Percentiles rank a stretch among this genome's conserved stretches.
phyloP scores from a whole-genome alignment of 2,797 vertebrate species.

The Micropoecilia bifurca region DNA sequence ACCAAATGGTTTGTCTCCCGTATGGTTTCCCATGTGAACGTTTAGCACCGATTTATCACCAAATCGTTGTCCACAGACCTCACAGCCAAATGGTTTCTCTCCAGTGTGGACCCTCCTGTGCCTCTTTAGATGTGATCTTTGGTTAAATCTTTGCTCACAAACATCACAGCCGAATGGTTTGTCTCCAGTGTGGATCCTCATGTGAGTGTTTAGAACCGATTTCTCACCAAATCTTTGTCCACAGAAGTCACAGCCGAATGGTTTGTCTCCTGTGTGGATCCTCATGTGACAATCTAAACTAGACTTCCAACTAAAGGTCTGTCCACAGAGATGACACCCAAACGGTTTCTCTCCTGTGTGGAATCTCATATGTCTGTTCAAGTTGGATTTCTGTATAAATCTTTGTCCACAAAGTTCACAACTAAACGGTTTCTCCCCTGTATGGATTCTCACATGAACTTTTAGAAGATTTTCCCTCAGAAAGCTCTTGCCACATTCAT shows the following conservation, averaged over 20 bases:
- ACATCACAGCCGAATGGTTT: background rate
- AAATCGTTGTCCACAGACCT: background rate
- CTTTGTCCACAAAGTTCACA: background rate
- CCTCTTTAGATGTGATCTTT: background rate
- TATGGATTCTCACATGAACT: background rate
- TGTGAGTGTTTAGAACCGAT: background rate
- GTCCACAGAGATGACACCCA: background rate
- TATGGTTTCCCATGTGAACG: background rate
- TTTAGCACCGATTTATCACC: background rate
- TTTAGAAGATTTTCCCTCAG: background rate
- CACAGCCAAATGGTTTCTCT: background rate
- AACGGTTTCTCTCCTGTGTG: background rate
- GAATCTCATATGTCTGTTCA: conserved; percentile 1
- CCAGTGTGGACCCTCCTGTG: background rate
- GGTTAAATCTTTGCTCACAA: conserved; percentile 1
- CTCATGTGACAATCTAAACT: conserved; percentile 17
- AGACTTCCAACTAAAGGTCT: background rate
- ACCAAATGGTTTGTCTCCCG: background rate
- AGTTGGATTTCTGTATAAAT: background rate
- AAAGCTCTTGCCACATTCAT: background rate
- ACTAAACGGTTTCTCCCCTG: conserved; percentile 1
- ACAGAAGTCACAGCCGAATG: background rate
- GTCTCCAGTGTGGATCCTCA: conserved; percentile 1
- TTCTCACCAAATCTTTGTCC: background rate
- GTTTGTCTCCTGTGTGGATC: conserved; percentile 6